A percentile compares a stretch with the other conserved stretches of the same genome.
Conservation (phyloP, 2,113 vertebrate species). For the Psittacara wagleri region DNA sequence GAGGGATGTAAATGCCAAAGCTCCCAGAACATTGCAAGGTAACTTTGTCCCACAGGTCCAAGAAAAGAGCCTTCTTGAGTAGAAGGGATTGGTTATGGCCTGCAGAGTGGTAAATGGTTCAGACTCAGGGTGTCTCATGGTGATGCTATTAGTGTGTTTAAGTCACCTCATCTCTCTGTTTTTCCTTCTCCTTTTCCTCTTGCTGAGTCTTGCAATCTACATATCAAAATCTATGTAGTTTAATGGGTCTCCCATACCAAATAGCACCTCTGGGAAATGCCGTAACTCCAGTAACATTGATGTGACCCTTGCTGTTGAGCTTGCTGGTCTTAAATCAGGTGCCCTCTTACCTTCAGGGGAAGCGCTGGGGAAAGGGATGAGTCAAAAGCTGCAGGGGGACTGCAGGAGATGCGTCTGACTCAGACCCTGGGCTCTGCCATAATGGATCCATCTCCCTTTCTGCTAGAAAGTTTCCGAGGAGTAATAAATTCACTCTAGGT, state of each 20-base stretch:
- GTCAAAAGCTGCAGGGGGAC: not conserved
- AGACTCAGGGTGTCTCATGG: rapidly evolving
- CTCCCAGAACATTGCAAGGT: rapidly evolving
- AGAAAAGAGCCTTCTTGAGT: not conserved
- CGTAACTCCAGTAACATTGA: not conserved
- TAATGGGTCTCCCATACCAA: not conserved
- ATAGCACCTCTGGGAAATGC: not conserved
- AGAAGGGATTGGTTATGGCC: not conserved
- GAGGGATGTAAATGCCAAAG: not conserved
- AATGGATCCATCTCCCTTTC: not conserved
- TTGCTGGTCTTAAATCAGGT: not conserved
- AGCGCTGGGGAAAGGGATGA: not conserved
- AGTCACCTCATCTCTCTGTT: not conserved
- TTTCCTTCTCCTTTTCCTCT: not conserved
- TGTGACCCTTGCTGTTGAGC: not conserved
- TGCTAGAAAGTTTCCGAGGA: conserved; percentile 10
- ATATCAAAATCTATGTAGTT: not conserved
- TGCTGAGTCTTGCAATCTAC: not conserved
- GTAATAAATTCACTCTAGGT: conserved; percentile 14
- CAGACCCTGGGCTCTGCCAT: not conserved
- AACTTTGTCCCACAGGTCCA: not conserved
- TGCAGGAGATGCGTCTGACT: not conserved
- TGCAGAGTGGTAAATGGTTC: rapidly evolving
- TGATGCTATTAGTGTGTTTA: not conserved
- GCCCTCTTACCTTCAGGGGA: not conserved